These are phyloP conservation scores for Myocastor coypus DNA, from an alignment of 2,113 vertebrate species.

Conservation along the genomic window DNA sequence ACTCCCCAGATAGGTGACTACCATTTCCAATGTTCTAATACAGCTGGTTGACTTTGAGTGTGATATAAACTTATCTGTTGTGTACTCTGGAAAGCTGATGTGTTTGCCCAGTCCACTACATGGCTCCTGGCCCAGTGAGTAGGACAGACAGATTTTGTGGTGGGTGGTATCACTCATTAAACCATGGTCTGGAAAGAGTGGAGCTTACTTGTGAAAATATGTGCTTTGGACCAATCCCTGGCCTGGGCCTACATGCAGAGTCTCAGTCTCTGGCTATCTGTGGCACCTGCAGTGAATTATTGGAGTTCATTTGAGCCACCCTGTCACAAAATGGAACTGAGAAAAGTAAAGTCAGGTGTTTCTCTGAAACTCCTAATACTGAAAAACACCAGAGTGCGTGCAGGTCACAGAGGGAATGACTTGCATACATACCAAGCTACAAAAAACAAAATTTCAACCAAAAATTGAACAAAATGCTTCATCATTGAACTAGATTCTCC, in stretches of 20 bases:
- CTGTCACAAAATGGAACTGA: slow-evolving; percentile 40
- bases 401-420: neutral
- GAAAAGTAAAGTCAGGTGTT: slow-evolving; percentile 45
- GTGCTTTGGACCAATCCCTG: neutral
- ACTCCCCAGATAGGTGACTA: neutral
- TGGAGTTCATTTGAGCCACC: neutral
- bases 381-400: neutral
- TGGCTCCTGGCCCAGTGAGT: neutral
- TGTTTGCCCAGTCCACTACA: neutral
- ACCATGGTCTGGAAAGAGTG: neutral
- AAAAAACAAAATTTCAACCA: neutral
- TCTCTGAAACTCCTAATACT: slow-evolving; percentile 59
- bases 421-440: slow-evolving; percentile 13
- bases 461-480: neutral
- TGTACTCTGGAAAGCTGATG: neutral
- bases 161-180: neutral
- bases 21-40: neutral
- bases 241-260: neutral
- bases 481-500: neutral
- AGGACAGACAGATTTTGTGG: neutral
- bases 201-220: neutral
- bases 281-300: neutral
- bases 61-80: neutral
- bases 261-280: neutral
- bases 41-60: neutral